Percentiles rank a stretch among this genome's conserved stretches.
Conservation (phyloP, 2,797 vertebrate species). For the Okamejei kenojei region DNA sequence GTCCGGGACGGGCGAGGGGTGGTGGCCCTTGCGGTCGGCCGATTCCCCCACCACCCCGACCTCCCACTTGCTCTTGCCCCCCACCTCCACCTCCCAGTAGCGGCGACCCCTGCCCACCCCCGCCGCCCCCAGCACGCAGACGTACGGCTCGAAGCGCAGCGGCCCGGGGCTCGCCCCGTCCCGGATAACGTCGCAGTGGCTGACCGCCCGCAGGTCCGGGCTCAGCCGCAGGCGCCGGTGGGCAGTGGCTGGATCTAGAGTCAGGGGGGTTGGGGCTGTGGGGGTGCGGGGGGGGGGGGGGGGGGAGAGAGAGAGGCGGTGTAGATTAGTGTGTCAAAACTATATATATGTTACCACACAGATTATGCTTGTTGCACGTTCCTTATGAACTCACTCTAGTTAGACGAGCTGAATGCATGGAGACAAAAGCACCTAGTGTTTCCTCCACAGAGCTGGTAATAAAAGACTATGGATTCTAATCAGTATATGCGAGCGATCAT, state of each 20-base stretch:
- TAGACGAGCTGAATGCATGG: no score
- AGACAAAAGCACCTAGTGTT: no score
- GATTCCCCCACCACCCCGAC: conserved; percentile 53
- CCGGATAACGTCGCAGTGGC: background rate
- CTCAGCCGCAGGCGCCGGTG: background rate
- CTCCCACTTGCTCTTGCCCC: background rate
- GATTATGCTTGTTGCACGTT: no score
- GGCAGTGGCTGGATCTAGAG: background rate
- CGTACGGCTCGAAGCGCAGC: background rate
- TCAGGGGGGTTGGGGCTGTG: background rate
- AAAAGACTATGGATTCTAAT: no score
- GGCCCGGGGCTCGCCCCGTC: no score
- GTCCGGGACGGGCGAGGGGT: conserved; percentile 59
- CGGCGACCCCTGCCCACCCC: background rate
- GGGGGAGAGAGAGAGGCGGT: no score
- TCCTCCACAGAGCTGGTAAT: no score
- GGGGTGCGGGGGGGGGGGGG: no score
- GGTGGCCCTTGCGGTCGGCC: conserved; percentile 64
- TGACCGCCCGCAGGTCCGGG: background rate
- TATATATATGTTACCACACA: no score
- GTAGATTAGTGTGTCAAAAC: no score
- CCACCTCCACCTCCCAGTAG: conserved; percentile 19
- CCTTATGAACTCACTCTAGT: no score
- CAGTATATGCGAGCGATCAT: no score
- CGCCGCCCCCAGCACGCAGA: background rate